Evolutionary conservation across 1,140 invertebrate genomes (phyloP).

Genomic region (Zaprionus africanus): DNA sequence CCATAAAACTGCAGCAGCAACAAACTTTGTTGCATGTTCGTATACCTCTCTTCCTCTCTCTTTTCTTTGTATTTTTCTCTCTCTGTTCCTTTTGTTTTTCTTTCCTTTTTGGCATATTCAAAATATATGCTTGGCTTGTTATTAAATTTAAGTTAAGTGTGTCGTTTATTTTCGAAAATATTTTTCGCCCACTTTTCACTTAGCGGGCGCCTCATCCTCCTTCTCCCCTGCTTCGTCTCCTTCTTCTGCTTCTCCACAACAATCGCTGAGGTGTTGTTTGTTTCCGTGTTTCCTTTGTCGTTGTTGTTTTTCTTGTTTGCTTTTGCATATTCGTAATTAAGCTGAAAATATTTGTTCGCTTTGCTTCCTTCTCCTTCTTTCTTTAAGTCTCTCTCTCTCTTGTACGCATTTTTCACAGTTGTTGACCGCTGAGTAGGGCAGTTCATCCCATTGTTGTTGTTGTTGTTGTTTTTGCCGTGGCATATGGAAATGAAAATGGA

Average conservation of each 20-base stretch:
- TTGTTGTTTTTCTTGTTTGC: slow-evolving; percentile 33
- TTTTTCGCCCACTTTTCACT: slow-evolving; percentile 29
- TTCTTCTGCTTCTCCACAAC: neutral
- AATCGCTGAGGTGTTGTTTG: slow-evolving; percentile 19
- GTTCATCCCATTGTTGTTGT: slow-evolving; percentile 16
- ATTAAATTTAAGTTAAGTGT: slow-evolving; percentile 44
- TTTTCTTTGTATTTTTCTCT: neutral
- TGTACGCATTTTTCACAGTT: slow-evolving; percentile 30
- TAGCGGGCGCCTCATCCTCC: neutral
- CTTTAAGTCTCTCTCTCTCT: neutral
- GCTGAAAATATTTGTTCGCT: slow-evolving; percentile 62
- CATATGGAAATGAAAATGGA: slow-evolving; percentile 51
- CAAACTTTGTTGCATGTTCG: slow-evolving; percentile 45
- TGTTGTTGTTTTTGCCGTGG: slow-evolving; percentile 33
- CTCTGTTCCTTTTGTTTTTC: slow-evolving; percentile 10
- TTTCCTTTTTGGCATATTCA: slow-evolving; percentile 39
- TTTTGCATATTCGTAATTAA: slow-evolving; percentile 58
- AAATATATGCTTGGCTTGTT: slow-evolving; percentile 54
- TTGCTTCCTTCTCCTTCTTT: slow-evolving; percentile 1
- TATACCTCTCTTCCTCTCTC: neutral
- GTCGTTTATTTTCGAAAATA: slow-evolving; percentile 48
- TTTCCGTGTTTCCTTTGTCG: slow-evolving; percentile 37
- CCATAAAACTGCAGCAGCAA: slow-evolving; percentile 55
- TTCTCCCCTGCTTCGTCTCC: neutral
- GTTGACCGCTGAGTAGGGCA: slow-evolving; percentile 66